Evolutionary conservation across 2,797 vertebrate species (phyloP), one percentile per base, ranked within the genome.

Genomic region (Tapera naevia): DNA sequence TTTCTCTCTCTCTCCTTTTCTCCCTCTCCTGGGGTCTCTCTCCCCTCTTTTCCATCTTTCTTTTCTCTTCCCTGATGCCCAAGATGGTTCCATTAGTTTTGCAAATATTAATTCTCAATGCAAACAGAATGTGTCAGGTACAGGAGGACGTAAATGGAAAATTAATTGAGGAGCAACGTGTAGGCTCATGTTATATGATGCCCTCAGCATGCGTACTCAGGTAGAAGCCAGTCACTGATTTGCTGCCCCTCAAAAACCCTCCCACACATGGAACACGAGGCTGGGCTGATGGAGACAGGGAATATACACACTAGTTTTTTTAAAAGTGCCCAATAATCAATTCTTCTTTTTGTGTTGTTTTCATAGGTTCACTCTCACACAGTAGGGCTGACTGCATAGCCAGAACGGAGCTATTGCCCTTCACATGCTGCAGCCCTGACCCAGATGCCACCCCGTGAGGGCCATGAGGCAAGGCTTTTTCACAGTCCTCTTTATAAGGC

Each of bases 41-140:
- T 92, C 39, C 22, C 32, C 33, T 67, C 69, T 88, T 94, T 82
- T 88, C 85, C 60, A 65, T 67, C 28, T 57, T 91, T 81, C 21
- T 90, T 83, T 33, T 13, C 43, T 78, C 76, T 58, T 95, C 65
- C 62, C 91, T 84, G 72, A 81, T 95, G 86, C 69, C 87, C 91
- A 96, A 80, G 92, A 94, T 95, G 89, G 82, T 97, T 96, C 84
- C 91, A 96, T 96, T 97, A 96, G 89, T 95, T 95, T 76, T 96
- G 95, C 94, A 97, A 95, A 97, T 87, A 97, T 97, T 97, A 97
- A 96, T 97, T 96, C 96, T 92, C 81, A 97, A 62, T 93, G 92
- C 95, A 97, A 95, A 96, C 95, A 97, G 84, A 97, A 66, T 75
- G 62, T 95, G 91, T 80, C 88, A 87, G 84, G 84, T 92, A 62